Base-by-base conservation (phyloP, 2,113 vertebrate species). In the Albula glossodonta region DNA sequence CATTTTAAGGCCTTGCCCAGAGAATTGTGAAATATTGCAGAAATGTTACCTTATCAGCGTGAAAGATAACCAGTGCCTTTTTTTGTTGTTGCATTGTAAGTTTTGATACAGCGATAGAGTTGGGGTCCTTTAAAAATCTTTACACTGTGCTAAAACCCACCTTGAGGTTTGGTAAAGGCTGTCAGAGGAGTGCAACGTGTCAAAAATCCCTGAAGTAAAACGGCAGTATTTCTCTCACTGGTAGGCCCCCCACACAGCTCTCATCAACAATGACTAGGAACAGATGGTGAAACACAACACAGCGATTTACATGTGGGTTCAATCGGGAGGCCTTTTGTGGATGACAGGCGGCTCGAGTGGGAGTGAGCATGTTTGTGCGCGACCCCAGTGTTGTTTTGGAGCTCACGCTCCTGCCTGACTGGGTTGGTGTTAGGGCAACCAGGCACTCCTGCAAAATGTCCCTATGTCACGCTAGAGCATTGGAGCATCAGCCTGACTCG, bases 401-500 rank as follows among this genome's bases (percentile, higher is more conserved):
- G 82, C 85, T 81, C 57, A 57, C 25, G 52, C 7, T 63, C 51
- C 1, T 56, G 53, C 56, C 63, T 81, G 85, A 78, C 17, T 79
- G 51, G 19, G 60, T 63, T 89, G n/a, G 56, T 63, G 19, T 82
- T 63, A 51, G 84, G 88, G 63, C 83, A 82, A 41, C 80, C 80
- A 81, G 22, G 22, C n/a, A 9, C 25, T 31, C n/a, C 8, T 11
- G n/a, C 70, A 60, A 22, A 41, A 31, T 6, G 15, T 83, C 31
- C 53, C 31, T 17, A 49, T 83, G 53, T 57, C 81, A 60, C 41
- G 56, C 81, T 60, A 63, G 53, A 83, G 53, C 22, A 9, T 8
- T n/a, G 63, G n/a, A 70, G 17, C 63, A 5, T 60, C 93, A 56
- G 87, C 95, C 93, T 11, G 87, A 89, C 3, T n/a, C 17, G 22